Base-by-base conservation (phyloP, 2,888 invertebrate genomes). In the Drosophila cognata region DNA sequence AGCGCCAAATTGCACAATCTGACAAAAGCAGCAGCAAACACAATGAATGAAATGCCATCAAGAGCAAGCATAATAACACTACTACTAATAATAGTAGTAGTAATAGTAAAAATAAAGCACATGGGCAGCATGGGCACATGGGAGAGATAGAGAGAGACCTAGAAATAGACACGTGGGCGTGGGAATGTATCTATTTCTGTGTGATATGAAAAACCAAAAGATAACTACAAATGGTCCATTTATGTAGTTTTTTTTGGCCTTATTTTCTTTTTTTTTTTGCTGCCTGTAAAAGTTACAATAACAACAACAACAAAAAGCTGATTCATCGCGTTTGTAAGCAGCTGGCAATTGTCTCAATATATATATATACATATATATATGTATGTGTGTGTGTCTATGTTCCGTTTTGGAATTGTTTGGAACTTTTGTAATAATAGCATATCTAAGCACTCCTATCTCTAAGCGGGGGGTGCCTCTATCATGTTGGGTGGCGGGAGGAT, bases 91-190 rank as follows among this genome's bases (percentile, higher is more conserved):
- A 66, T 52, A 56, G 62, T 71, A 70, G 63, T 60, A 74, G 33
- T 57, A 64, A 57, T 61, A 69, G 59, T 50, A 31, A 55, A 31
- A 70, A 50, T 64, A 65, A 66, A 57, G 25, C 56, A 65, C 66
- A 63, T 1, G 53, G 38, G 65, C 62, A 65, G 70, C 63, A 21
- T 21, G 21, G 21, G 21, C 21, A 21, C 21, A 21, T 21, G 7
- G 16, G 16, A 35, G 50, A 43, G 36, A 74, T 77, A 77, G 21
- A 35, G 55, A 43, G 43, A 75, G 80, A 77, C 86, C 87, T 81
- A 86, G 78, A 87, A 87, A 87, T 87, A 87, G 88, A 81, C 77
- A 82, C 79, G 88, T 87, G 87, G 88, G 87, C 87, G 87, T 87
- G 87, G 88, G 87, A 87, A 87, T 79, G 58, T 73, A 73, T 79